phyloP scores from a whole-genome alignment of 2,888 invertebrate species.

The Petrophora chlorosata region DNA sequence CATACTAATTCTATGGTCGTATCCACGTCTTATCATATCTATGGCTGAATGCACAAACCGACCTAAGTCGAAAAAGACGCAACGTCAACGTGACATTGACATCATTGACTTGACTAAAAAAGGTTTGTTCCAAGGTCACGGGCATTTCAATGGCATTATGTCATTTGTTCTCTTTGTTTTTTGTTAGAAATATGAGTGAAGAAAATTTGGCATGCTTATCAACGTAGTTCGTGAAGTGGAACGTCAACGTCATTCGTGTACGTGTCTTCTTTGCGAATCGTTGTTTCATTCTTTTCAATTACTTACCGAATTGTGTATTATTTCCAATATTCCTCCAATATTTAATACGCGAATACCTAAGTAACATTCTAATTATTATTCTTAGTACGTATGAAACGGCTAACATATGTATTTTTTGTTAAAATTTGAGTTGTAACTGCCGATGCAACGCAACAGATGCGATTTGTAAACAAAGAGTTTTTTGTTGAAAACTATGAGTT shows the following conservation, averaged over 20 bases:
- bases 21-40: background rate
- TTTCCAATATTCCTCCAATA: too few relatives aligned
- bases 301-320: too few relatives aligned
- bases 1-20: too few relatives aligned
- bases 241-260: background rate
- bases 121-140: background rate
- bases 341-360: too few relatives aligned
- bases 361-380: too few relatives aligned
- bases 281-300: too few relatives aligned
- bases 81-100: background rate
- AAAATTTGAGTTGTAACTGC: background rate
- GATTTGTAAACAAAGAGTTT: constrained; percentile 54
- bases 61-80: background rate
- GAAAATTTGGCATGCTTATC: background rate
- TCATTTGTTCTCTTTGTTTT: background rate
- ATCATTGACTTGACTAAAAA: background rate
- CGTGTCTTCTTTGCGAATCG: too few relatives aligned
- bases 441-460: background rate
- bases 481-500: constrained; percentile 48
- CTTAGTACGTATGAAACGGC: too few relatives aligned
- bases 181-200: background rate
- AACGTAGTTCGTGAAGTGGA: background rate
- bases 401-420: background rate
- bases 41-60: background rate
- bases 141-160: background rate